These are phyloP conservation scores for Barnardius zonarius DNA, from an alignment of 2,113 vertebrate species.

Conservation along the genomic window DNA sequence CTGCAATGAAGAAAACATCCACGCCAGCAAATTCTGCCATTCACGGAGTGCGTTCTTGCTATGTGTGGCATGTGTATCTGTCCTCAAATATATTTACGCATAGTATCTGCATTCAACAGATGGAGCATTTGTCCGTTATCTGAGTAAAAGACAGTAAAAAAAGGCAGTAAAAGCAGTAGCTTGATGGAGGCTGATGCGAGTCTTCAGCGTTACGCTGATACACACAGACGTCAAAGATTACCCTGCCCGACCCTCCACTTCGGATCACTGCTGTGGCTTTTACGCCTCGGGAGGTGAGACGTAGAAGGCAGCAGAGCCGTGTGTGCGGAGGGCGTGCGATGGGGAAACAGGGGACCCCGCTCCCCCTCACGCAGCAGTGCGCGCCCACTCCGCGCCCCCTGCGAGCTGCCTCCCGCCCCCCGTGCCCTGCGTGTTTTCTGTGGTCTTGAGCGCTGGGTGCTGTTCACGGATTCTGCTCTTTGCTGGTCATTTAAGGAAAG, in stretches of 20 bases:
- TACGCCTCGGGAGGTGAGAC: neutral
- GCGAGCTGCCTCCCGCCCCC: neutral
- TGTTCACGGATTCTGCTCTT: neutral
- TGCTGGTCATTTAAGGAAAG: neutral
- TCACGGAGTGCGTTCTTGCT: neutral
- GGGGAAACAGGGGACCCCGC: neutral
- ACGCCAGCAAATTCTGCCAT: neutral
- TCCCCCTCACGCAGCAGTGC: neutral
- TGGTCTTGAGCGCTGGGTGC: neutral
- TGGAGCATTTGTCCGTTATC: neutral
- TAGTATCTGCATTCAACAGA: slow-evolving; percentile 9
- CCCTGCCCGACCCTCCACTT: neutral
- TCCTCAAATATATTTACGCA: neutral
- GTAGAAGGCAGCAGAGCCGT: neutral
- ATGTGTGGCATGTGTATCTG: neutral
- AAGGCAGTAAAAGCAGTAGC: neutral
- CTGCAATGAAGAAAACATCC: neutral
- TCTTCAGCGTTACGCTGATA: neutral
- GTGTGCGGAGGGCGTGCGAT: neutral
- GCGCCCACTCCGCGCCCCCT: neutral
- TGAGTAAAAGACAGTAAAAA: neutral
- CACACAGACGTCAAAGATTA: neutral
- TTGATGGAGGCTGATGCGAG: neutral
- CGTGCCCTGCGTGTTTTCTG: neutral
- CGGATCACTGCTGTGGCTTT: neutral